phyloP scores from a whole-genome alignment of 1,140 invertebrate species.

The Centruroides sculpturatus region DNA sequence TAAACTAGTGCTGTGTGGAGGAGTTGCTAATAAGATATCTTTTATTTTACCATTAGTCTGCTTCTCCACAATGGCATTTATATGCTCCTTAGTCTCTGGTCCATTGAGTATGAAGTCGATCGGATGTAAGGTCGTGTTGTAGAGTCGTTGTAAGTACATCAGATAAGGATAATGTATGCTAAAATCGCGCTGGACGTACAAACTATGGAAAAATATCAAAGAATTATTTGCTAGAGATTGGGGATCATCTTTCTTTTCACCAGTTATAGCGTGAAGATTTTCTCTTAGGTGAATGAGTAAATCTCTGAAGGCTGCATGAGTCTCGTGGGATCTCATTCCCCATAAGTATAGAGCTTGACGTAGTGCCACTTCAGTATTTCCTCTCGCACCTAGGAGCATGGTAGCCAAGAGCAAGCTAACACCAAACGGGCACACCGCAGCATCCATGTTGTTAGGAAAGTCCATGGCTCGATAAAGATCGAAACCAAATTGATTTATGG shows the following conservation, averaged over 20 bases:
- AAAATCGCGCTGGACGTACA: constrained; percentile 22
- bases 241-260: constrained; percentile 7
- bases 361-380: constrained; percentile 15
- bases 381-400: constrained; percentile 19
- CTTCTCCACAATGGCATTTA: constrained; percentile 28
- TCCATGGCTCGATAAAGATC: constrained; percentile 20
- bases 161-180: constrained; percentile 21
- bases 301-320: constrained; percentile 21
- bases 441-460: constrained; percentile 9
- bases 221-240: constrained; percentile 2
- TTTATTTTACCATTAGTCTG: constrained; percentile 28
- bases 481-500: constrained; percentile 23
- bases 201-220: constrained; percentile 15
- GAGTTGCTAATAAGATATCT: constrained; percentile 21
- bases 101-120: constrained; percentile 20
- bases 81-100: constrained; percentile 23
- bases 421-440: constrained; percentile 22
- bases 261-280: constrained; percentile 16
- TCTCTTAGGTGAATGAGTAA: constrained; percentile 18
- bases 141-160: constrained; percentile 18
- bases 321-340: constrained; percentile 20
- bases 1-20: constrained; percentile 15
- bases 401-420: constrained; percentile 21
- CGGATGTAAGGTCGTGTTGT: constrained; percentile 21
- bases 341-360: constrained; percentile 22